Base-by-base conservation (phyloP, 2,113 vertebrate genomes). In the Serilophus lunatus region DNA sequence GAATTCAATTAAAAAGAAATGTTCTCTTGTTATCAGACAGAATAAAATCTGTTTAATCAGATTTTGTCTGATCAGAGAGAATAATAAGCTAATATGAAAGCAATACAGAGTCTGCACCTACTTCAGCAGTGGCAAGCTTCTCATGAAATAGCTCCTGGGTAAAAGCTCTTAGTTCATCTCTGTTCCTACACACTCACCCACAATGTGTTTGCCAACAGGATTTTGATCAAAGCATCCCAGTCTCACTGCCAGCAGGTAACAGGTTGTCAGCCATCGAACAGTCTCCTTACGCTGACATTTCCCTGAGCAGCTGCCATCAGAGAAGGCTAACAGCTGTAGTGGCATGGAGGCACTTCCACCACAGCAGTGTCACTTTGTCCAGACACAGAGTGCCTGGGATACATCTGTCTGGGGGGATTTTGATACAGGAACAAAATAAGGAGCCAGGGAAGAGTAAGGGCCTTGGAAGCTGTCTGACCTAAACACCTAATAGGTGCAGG, bases 391-490 rank as follows among this genome's bases (percentile, higher is more conserved):
- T 0, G 0, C 66, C n/a, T 3, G 11, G 31, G 22, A 29, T 18
- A 31, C 26, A 31, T 82, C 44, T 64, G 51, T 35, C 38, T 3
- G 24, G 22, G n/a, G n/a, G 68, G 3, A 57, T 1, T 13, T 12
- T 0, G 0, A 24, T 15, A 23, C 50, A 49, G 57, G 56, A 68
- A 9, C 16, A 36, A 15, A 0, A 2, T 0, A 1, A 74, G 26
- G 19, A 90, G 18, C 8, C 31, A 57, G 10, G 28, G 16, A 75
- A 3, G 12, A 8, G 3, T 40, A 69, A 85, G 11, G 10, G 4
- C 28, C 42, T 71, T 75, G 28, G 13, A 38, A 11, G n/a, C 17
- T 5, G 0, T 17, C 47, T 88, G 80, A 28, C 4, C 45, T 75
- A 60, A 70, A 45, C 22, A 36, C 3, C 22, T 54, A 28, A 36